phyloP scores from a whole-genome alignment of 2,113 vertebrate genomes.

The Aramus guarauna region DNA sequence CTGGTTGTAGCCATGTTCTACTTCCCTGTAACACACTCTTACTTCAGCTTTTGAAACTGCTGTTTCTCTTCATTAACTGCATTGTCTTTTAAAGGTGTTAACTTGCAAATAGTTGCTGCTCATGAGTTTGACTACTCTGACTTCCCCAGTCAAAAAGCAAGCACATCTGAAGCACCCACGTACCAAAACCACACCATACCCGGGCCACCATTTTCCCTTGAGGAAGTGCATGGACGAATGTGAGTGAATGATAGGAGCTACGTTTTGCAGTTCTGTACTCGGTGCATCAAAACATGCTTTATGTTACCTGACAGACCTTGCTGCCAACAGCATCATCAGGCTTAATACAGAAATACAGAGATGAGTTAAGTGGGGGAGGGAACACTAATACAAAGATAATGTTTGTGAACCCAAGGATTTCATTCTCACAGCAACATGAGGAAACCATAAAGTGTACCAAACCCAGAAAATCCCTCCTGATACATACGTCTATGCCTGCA shows the following conservation, averaged over 20 bases:
- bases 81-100: conserved; percentile 62
- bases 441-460: background rate
- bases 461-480: background rate
- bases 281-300: background rate
- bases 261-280: background rate
- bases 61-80: background rate
- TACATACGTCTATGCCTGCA: background rate
- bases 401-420: background rate
- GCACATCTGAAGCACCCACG: conserved; percentile 73
- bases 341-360: background rate
- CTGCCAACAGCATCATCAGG: background rate
- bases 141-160: conserved; percentile 69
- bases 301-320: background rate
- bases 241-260: background rate
- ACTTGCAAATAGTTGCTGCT: conserved; percentile 69
- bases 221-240: background rate
- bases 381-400: background rate
- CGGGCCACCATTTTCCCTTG: background rate
- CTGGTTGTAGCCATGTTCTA: background rate
- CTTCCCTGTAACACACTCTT: background rate
- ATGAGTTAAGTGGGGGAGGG: background rate
- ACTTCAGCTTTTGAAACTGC: background rate
- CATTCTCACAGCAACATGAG: background rate
- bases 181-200: background rate
- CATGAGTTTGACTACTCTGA: conserved; percentile 75